These are phyloP conservation scores for Trissoscelio sp. DNA, from an alignment of 2,888 invertebrate species.

Conservation along the genomic window DNA sequence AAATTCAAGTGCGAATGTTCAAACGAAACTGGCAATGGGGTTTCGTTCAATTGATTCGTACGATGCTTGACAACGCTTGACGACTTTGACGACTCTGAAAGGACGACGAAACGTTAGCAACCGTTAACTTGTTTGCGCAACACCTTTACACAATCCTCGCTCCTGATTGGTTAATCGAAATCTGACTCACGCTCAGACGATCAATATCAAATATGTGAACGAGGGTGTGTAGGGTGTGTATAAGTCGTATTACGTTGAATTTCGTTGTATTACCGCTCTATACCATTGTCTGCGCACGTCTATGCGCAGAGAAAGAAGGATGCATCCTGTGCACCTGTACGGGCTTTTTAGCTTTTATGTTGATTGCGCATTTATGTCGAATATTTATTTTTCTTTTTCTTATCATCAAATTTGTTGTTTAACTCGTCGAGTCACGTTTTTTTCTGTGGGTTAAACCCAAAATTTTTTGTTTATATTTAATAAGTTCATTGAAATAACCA, in stretches of 20 bases:
- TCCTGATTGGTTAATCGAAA: slow-evolving; percentile 12
- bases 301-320: not conserved
- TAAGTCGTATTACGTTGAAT: not conserved
- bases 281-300: not conserved
- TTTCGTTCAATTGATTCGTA: slow-evolving; percentile 43
- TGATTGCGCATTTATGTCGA: not conserved
- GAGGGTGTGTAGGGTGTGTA: not conserved
- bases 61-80: slow-evolving; percentile 16
- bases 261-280: too few species aligned
- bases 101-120: slow-evolving; percentile 43
- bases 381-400: too few species aligned
- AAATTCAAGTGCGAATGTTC: slow-evolving; percentile 10
- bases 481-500: too few species aligned
- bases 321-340: not conserved
- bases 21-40: slow-evolving; percentile 52
- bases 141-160: slow-evolving; percentile 4
- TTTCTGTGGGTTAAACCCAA: too few species aligned
- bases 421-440: too few species aligned
- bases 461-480: too few species aligned
- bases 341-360: not conserved
- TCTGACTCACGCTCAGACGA: slow-evolving; percentile 8
- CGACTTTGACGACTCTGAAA: slow-evolving; percentile 39
- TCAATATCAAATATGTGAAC: slow-evolving; percentile 21
- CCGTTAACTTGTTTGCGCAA: slow-evolving; percentile 17
- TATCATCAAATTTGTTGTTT: too few species aligned